A percentile compares a stretch with the other conserved stretches of the same genome.
Conservation (phyloP, 2,888 invertebrate species). For the Cephus nigrinus region DNA sequence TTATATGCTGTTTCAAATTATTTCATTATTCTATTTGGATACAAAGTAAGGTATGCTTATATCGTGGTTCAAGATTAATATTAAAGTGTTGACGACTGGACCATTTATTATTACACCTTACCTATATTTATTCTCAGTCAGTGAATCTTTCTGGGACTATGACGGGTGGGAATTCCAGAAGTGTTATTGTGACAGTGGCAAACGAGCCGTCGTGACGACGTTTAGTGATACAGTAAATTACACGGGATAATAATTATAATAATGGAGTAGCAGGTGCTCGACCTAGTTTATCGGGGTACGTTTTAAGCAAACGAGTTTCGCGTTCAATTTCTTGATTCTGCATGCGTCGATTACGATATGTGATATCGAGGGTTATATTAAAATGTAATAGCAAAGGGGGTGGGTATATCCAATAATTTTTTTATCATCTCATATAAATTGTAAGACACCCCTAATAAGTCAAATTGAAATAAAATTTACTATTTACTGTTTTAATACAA, state of each 20-base stretch:
- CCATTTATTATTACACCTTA: background rate
- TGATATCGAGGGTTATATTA: slow-evolving; percentile 42
- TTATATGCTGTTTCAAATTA: background rate
- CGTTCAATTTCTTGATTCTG: slow-evolving; percentile 51
- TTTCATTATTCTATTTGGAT: background rate
- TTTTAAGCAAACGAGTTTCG: slow-evolving; percentile 56
- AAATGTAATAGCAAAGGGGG: background rate
- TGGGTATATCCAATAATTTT: background rate
- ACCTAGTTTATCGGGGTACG: slow-evolving; percentile 34
- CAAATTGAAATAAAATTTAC: background rate
- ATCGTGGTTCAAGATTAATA: background rate
- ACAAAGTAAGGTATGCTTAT: background rate
- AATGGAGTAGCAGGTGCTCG: slow-evolving; percentile 60
- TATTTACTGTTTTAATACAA: background rate
- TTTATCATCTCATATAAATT: background rate
- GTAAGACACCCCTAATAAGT: background rate
- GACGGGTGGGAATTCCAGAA: background rate
- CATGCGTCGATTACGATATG: slow-evolving; percentile 22
- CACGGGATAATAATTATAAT: slow-evolving; percentile 58
- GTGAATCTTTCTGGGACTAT: background rate
- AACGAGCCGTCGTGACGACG: background rate
- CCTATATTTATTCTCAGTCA: background rate
- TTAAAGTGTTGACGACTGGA: background rate
- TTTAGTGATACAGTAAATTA: slow-evolving; percentile 45
- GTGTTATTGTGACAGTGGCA: background rate